These are phyloP conservation scores for Dermolepida albohirtum DNA, from an alignment of 2,888 invertebrate species.

Conservation along the genomic window DNA sequence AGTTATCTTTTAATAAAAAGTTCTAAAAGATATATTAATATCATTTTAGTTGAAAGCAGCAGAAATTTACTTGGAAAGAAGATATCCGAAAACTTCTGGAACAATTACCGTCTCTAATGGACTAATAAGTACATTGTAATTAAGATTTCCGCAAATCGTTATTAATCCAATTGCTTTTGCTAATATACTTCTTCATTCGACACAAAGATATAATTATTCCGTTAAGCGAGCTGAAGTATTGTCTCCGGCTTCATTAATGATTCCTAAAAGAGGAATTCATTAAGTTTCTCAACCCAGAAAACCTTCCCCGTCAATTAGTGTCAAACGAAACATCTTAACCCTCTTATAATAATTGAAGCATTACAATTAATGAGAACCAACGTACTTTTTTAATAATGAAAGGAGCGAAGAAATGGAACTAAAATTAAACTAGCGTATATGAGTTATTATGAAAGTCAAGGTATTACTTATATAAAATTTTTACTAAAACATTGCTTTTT, in stretches of 20 bases:
- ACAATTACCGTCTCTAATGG: conserved; percentile 14
- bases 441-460: too few relatives aligned
- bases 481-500: too few relatives aligned
- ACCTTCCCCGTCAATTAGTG: conserved; percentile 25
- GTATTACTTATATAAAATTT: too few relatives aligned
- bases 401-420: too few relatives aligned
- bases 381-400: too few relatives aligned
- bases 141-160: conserved; percentile 17
- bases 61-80: too few relatives aligned
- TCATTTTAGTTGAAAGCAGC: too few relatives aligned
- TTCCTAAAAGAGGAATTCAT: conserved; percentile 11
- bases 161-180: conserved; percentile 29
- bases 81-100: conserved; percentile 3
- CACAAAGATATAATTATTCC: conserved; percentile 22
- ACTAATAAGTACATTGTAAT: conserved; percentile 22
- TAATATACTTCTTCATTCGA: conserved; percentile 14
- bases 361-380: not conserved
- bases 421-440: too few relatives aligned
- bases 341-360: conserved; percentile 25
- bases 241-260: conserved; percentile 17
- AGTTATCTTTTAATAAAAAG: too few relatives aligned
- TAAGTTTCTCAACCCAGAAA: conserved; percentile 12
- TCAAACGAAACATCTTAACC: conserved; percentile 25
- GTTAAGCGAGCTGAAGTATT: conserved; percentile 23
- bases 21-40: too few relatives aligned